Evolutionary conservation across 2,113 vertebrate species (phyloP), one percentile per base, ranked within the genome.

Genomic region (Heptranchias perlo): DNA sequence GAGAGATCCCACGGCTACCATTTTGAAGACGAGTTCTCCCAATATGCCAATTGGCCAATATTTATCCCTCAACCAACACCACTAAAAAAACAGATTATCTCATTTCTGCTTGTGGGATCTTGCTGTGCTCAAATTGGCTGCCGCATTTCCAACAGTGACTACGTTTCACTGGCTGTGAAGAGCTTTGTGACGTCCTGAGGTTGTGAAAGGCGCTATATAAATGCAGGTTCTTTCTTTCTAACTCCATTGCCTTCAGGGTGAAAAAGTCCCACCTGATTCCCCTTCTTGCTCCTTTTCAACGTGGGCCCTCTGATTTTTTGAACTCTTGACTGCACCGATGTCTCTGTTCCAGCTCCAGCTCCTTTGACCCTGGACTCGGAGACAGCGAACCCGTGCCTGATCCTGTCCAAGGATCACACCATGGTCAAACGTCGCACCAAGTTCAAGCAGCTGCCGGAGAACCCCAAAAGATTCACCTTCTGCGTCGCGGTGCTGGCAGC

Each of bases 331-430:
- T 5, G 2, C 13, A 6, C 1, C 4, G 14, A 18, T 82, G 13
- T 44, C 76, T 82, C n/a, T 6, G 1, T 91, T n/a, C 14, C 31
- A 93, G 91, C 49, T 52, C 82, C 84, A 69, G 96, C 35, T 35
- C 23, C 62, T 10, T 13, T 96, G 84, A 92, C 87, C 49, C 47
- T 96, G 0, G 96, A 96, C 86, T 23, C 84, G 0, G 96, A 96
- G 14, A 69, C 96, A 21, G 96, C 96, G 0, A 62, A 92, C 39
- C 58, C 44, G 47, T 2, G 64, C 16, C 96, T 96, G 1, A n/a
- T 69, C 31, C 96, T 96, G 25, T 96, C 96, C 31, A 69, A 96
- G 84, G 96, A 91, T 16, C 84, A 52, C 58, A 96, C 86, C 44
- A 64, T 86, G 23, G 86, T 96, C 44, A 96, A 64, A 8, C 23